Evolutionary conservation across 1,140 invertebrate species (phyloP).

Genomic region (Colletes latitarsis): DNA sequence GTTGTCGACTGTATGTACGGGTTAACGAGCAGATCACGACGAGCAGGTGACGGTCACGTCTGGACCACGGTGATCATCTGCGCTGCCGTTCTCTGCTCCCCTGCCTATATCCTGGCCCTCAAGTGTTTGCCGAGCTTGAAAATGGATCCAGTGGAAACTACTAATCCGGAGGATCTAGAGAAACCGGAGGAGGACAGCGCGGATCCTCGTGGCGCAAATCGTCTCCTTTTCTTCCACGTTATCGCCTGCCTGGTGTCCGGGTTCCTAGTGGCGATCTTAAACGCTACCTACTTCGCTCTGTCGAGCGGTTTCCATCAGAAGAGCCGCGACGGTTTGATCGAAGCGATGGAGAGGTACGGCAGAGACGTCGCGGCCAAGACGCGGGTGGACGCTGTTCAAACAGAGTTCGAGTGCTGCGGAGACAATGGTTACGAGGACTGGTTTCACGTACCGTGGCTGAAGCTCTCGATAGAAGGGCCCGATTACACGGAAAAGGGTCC

Average conservation of each 20-base stretch:
- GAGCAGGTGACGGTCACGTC: slow-evolving; percentile 47
- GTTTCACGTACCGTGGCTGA: slow-evolving; percentile 52
- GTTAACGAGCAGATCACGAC: slow-evolving; percentile 39
- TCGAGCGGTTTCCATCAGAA: slow-evolving; percentile 37
- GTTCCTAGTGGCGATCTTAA: slow-evolving; percentile 33
- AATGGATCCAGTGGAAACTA: neutral
- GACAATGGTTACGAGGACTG: slow-evolving; percentile 53
- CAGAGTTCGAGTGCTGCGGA: slow-evolving; percentile 56
- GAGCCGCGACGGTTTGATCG: slow-evolving; percentile 34
- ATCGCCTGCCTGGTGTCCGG: slow-evolving; percentile 51
- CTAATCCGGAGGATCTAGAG: neutral
- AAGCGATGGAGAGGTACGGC: slow-evolving; percentile 46
- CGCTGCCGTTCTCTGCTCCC: slow-evolving; percentile 20
- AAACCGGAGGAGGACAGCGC: neutral
- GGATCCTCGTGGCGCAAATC: slow-evolving; percentile 29
- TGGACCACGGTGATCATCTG: slow-evolving; percentile 45
- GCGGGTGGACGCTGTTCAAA: slow-evolving; percentile 49
- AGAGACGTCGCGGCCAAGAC: slow-evolving; percentile 28
- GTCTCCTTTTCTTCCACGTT: slow-evolving; percentile 44
- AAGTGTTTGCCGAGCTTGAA: slow-evolving; percentile 7
- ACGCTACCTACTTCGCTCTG: slow-evolving; percentile 32
- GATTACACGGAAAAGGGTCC: slow-evolving; percentile 31
- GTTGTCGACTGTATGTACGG: no score
- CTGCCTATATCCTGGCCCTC: slow-evolving; percentile 44
- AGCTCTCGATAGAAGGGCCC: neutral